Percentiles rank a stretch among this genome's conserved stretches.
Conservation (phyloP, 1,140 invertebrate genomes). For the Zeugodacus cucurbitae region DNA sequence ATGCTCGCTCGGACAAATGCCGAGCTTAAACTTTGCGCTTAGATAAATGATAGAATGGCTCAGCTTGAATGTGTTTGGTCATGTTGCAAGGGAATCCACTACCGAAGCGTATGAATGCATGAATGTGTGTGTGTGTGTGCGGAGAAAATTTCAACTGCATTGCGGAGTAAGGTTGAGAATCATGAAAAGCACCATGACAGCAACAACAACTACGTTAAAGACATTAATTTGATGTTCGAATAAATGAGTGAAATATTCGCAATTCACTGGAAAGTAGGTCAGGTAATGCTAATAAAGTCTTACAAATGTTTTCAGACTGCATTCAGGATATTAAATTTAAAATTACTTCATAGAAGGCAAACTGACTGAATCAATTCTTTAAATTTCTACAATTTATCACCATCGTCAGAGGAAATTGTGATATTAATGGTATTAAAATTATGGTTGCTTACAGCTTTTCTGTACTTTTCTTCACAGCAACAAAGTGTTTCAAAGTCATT, state of each 20-base stretch:
- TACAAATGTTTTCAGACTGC: background rate
- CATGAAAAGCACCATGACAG: background rate
- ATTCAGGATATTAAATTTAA: background rate
- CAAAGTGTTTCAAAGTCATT: no score
- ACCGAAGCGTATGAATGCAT: no score
- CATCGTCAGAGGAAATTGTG: no score
- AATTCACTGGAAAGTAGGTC: background rate
- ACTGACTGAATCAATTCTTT: no score
- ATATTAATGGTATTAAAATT: no score
- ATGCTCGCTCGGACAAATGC: background rate
- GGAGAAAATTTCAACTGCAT: background rate
- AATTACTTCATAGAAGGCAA: background rate
- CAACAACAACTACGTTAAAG: background rate
- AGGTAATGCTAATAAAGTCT: background rate
- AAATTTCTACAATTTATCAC: no score
- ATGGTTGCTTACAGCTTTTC: no score
- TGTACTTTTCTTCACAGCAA: no score
- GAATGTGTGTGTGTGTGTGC: background rate
- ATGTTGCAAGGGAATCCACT: background rate
- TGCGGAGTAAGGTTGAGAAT: background rate
- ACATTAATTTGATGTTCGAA: background rate
- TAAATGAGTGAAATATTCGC: background rate
- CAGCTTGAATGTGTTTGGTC: background rate
- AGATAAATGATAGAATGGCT: conserved; percentile 12
- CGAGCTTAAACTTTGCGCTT: background rate